Percentiles rank a stretch among this genome's conserved stretches.
phyloP scores from a whole-genome alignment of 2,113 vertebrate genomes.

The Condylura cristata region DNA sequence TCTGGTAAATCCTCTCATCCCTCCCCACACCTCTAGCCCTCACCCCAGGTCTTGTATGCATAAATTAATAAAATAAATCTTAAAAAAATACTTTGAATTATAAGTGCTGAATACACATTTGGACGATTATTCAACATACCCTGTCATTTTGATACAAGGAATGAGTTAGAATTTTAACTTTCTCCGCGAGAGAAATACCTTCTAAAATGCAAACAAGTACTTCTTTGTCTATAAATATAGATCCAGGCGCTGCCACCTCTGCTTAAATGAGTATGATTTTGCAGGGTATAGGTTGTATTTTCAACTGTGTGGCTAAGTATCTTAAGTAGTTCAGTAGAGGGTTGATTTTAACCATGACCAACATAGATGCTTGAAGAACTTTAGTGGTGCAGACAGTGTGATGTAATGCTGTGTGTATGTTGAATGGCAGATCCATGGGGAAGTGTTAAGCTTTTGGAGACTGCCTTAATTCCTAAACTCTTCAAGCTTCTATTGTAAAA shows the following conservation, averaged over 20 bases:
- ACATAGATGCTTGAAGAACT: not conserved
- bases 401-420: not conserved
- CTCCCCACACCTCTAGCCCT: too few species aligned
- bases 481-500: not conserved
- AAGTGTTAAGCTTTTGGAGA: not conserved
- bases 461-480: conserved; percentile 21
- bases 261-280: not conserved
- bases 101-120: not conserved
- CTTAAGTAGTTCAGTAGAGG: not conserved
- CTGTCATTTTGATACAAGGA: not conserved
- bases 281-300: not conserved
- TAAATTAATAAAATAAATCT: too few species aligned
- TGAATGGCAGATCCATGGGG: not conserved
- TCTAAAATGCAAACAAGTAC: not conserved
- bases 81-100: too few species aligned
- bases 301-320: not conserved
- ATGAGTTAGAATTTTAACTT: conserved; percentile 23
- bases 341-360: not conserved
- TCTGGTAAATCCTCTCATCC: too few species aligned
- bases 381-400: not conserved
- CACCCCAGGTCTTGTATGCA: too few species aligned
- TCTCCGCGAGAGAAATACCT: not conserved
- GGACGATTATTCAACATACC: not conserved
- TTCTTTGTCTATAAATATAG: not conserved
- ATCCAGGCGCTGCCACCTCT: not conserved